Evolutionary conservation across 1,140 invertebrate species (phyloP).

Genomic region (Tetraneura akinire): DNA sequence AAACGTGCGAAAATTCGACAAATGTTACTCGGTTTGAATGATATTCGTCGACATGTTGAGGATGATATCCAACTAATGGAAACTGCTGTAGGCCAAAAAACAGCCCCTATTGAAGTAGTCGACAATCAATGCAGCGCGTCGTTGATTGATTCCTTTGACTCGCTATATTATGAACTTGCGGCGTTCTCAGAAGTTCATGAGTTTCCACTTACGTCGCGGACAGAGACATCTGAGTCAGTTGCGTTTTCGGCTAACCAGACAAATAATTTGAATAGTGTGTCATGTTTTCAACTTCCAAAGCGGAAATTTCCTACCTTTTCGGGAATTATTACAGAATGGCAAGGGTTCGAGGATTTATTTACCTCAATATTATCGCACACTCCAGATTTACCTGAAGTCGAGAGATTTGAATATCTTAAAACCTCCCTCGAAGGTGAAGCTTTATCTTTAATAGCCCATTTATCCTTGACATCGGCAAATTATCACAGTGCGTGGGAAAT

Average conservation of each 20-base stretch:
- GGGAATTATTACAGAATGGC: no score
- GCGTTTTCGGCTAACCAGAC: no score
- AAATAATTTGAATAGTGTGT: no score
- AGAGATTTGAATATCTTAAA: background rate
- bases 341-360: background rate
- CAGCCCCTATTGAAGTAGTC: background rate
- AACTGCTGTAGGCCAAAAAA: background rate
- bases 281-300: background rate
- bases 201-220: background rate
- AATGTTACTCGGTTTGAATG: background rate
- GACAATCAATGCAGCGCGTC: background rate
- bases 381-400: background rate
- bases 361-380: background rate
- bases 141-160: background rate
- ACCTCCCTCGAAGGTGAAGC: background rate
- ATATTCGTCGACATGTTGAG: background rate
- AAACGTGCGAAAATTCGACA: constrained; percentile 5
- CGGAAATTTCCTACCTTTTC: background rate
- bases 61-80: constrained; percentile 3
- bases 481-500: background rate
- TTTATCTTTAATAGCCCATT: background rate
- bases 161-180: background rate
- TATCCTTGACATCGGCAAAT: background rate
- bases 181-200: background rate
- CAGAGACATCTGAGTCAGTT: background rate